Evolutionary conservation across 1,140 invertebrate species (phyloP), one percentile per base, ranked within the genome.

Genomic region (Drosophila ercepeae): DNA sequence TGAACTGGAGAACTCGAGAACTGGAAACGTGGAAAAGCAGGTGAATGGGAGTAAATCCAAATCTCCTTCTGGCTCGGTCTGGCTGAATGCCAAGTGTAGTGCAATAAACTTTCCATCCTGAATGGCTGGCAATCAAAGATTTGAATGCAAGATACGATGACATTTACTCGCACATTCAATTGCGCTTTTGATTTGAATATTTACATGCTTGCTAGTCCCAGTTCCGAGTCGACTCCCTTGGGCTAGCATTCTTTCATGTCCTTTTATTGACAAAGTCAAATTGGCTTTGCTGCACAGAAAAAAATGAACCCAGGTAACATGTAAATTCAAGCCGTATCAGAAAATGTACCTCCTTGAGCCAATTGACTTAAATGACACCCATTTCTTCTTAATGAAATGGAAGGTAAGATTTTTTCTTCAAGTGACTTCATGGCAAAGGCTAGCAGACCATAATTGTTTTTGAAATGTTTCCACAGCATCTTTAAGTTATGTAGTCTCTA

Each of bases 91-190:
- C 77, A 86, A 88, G 82, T 88, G 81, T 88, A 88, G 82, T 86
- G 82, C 82, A 86, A 86, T 86, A 86, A 86, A 86, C 82, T 71
- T 75, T 63, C 69, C 74, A 58, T 84, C 50, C 67, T 86, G 84
- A 89, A 89, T 89, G 81, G 76, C 69, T 89, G 78, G 84, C 84
- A 89, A 89, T 89, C 84, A 89, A 89, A 89, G 84, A 89, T 89
- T 77, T 83, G 78, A 89, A 89, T 89, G 84, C 72, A 44, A 89
- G 84, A 89, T 89, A 89, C 84, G 83, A 89, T 89, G 83, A 89
- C 83, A 89, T 89, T 89, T 88, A 84, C 79, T 83, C 75, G 78
- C 78, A 83, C 78, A 89, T 79, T 84, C 76, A 84, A 84, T 84
- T 86, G 82, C 77, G 81, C 81, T 86, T 86, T 86, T 86, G 73